A percentile compares a stretch with the other conserved stretches of the same genome.
These are phyloP conservation scores for Pelusios castaneus DNA, from an alignment of 2,113 vertebrate species.

Conservation along the genomic window DNA sequence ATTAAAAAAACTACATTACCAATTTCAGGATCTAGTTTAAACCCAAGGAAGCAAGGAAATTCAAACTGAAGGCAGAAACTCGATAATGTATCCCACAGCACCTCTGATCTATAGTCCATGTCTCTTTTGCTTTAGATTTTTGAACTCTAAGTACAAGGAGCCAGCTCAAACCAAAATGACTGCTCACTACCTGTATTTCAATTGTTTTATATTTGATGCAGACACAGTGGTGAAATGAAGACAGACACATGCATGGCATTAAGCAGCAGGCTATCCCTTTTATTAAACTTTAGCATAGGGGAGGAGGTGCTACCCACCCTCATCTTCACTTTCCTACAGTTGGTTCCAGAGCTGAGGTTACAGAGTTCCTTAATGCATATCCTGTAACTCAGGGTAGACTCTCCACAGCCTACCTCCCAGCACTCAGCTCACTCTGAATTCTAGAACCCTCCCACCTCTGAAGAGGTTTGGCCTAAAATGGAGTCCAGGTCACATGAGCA, in stretches of 20 bases:
- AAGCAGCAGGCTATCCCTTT: not conserved
- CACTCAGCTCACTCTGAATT: not conserved
- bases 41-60: not conserved
- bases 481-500: not conserved
- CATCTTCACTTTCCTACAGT: not conserved
- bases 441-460: not conserved
- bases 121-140: not conserved
- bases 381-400: no score
- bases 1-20: not conserved
- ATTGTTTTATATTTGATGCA: not conserved
- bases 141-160: not conserved
- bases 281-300: not conserved
- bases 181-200: not conserved
- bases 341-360: not conserved
- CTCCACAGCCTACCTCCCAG: not conserved
- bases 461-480: not conserved
- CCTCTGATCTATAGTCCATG: not conserved
- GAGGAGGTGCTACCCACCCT: not conserved
- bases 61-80: not conserved
- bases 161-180: not conserved
- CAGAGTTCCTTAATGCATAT: not conserved
- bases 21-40: conserved; percentile 17
- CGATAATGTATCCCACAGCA: accelerated
- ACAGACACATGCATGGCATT: not conserved
- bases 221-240: not conserved